Base-by-base conservation (phyloP, 2,113 vertebrate genomes). In the Syngnathoides biaculeatus region DNA sequence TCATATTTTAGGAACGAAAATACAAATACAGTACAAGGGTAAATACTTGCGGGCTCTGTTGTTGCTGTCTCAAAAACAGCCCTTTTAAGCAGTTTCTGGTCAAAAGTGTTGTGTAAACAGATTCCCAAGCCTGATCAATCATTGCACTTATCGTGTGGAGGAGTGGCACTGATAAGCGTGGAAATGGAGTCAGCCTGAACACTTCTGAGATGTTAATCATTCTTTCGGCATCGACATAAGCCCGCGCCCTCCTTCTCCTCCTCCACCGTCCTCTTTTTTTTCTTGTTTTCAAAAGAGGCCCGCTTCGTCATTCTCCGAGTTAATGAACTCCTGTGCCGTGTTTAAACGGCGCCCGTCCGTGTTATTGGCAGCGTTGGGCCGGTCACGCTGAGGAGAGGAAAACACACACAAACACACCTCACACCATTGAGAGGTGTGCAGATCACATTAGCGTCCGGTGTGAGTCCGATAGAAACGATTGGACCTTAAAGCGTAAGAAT, bases 141-240 rank as follows among this genome's bases (percentile, higher is more conserved):
- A 48, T 17, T 12, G 42, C 13, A 17, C 12, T 48, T 48, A 48
- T 48, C 45, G 30, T 8, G 55, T 30, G 55, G 14, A 35, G 55
- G 55, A 57, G 55, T 57, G 55, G 26, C 67, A 64, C 50, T 48
- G 72, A 87, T 73, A 43, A 64, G 81, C 78, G 75, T 77, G 79
- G 82, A 80, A 88, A 87, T 79, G 4, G 2, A 53, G 68, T 61
- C 72, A 78, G 69, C 81, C 67, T 82, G 48, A 67, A 59, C 66
- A 50, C 35, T 65, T 74, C 52, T 65, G 57, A 48, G 66, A 65
- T 40, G 77, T 88, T 85, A 85, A 83, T 87, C 82, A 83, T 39
- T 68, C 30, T 48, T 57, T 60, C 61, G 79, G 79, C 84, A 84
- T 82, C 74, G 73, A 78, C 77, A 77, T 58, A 63, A 22, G 62